These are phyloP conservation scores for Montipora capricornis DNA, from an alignment of 64 coral and sea anemone species.

Conservation along the genomic window DNA sequence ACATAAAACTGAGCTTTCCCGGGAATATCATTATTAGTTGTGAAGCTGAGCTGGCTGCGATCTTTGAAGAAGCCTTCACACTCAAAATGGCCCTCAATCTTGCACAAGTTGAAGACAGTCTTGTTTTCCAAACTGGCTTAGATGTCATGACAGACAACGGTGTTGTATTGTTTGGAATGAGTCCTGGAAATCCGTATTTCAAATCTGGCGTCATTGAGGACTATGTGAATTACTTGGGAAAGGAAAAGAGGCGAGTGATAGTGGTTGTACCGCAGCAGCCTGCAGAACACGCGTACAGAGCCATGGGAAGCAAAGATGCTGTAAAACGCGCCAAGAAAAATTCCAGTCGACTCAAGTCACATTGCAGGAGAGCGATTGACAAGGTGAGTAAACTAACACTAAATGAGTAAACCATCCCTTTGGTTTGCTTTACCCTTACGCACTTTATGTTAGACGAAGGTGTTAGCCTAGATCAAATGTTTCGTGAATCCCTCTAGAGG, in stretches of 20 bases:
- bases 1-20: background rate
- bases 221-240: conserved; percentile 62
- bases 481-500: too few species aligned
- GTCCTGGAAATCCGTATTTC: conserved; percentile 73
- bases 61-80: background rate
- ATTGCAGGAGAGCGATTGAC: conserved; percentile 69
- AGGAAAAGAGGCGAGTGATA: conserved; percentile 42
- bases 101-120: conserved; percentile 12
- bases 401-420: too few species aligned
- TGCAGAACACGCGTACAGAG: conserved; percentile 76
- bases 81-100: conserved; percentile 39
- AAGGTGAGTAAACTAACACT: conserved; percentile 48
- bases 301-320: conserved; percentile 70
- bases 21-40: background rate
- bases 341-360: conserved; percentile 49
- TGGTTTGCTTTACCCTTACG: background rate
- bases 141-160: conserved; percentile 62
- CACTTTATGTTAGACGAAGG: background rate
- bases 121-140: conserved; percentile 51
- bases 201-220: conserved; percentile 70
- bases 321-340: conserved; percentile 77
- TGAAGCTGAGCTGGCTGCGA: background rate
- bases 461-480: too few species aligned
- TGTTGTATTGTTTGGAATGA: conserved; percentile 77
- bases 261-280: conserved; percentile 70